Evolutionary conservation across 2,113 vertebrate genomes (phyloP), one percentile per base, ranked within the genome.

Genomic region (Ivindomyrus marchei): DNA sequence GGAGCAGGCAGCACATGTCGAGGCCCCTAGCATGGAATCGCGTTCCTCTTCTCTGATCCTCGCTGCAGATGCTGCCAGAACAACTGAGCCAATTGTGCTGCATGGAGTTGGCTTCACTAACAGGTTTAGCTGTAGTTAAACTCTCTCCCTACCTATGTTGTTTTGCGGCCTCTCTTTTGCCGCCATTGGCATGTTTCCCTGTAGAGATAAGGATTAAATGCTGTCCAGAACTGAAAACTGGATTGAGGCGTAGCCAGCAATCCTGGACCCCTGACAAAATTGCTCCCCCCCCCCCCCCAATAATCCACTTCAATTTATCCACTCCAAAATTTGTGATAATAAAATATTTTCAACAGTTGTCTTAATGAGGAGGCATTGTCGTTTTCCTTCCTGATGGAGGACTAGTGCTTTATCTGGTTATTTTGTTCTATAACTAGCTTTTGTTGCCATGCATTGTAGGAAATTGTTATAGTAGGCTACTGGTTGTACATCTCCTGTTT

Each of bases 51-150:
- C 90, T 88, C 89, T 90, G 91, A 92, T 92, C 88, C 27, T 92
- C 91, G 90, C 91, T 90, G 88, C 62, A 90, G 70, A 90, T 83
- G 90, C 90, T 94, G 92, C 90, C 91, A 91, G 90, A 94, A 92
- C 86, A 88, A 92, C 90, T 86, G 74, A 84, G 77, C 85, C 89
- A 90, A 87, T 80, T 62, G 88, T 85, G 83, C 46, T 86, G 90
- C 90, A 90, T 89, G 74, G 89, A 52, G 70, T 42, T 91, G 62
- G 77, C 91, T 85, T 88, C 46, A 27, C 91, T 91, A 88, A 88
- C 83, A 90, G 91, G 87, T 90, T 91, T 92, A 90, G 92, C 91
- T 92, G 91, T 91, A 93, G 92, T 94, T 91, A 11, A 46, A 52
- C 83, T 92, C 46, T 27, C 4, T 39, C 31, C 31, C 90, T 92